Evolutionary conservation across 1,140 invertebrate species (phyloP), one percentile per base, ranked within the genome.

Genomic region (Trichogramma pretiosum): DNA sequence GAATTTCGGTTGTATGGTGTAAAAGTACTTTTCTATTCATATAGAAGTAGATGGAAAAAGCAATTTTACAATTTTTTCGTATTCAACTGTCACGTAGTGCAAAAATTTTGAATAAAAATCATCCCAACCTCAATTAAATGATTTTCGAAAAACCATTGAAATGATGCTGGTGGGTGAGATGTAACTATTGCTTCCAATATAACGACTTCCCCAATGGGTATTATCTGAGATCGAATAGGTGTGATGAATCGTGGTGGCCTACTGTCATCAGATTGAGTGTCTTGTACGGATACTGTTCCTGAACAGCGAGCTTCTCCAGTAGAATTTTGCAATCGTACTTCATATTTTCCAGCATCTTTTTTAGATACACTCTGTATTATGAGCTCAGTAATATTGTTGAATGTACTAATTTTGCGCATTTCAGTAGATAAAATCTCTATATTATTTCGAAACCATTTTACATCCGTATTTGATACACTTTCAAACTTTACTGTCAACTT

Each of bases 361-460:
- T 84, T 84, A 18, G 77, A 78, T 53, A 79, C 71, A 50, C 85
- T 81, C 10, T 77, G 68, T 48, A 93, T 80, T 55, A 65, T 76
- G 3, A 96, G 70, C 45, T 70, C 81, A 13, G 81, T 85, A 58
- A 67, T 82, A 50, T 72, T 81, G 34, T 83, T 78, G 34, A 79
- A 74, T n/a, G 75, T 79, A 35, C 70, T 67, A 24, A 87, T 81
- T 24, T 74, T 64, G 50, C 75, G 78, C 53, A 85, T 81, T 47
- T 86, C 78, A 48, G 78, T 77, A 47, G 79, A 64, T 53, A 76
- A 65, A 18, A 97, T 77, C 62, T 85, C 81, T 54, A 86, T 80
- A 28, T 85, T 87, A 68, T 97, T 93, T 56, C 85, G 82, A 56
- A 81, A 86, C 93, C 93, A 98, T 60, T 79, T 82, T 5, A 95